Percentiles rank a stretch among this genome's conserved stretches.
phyloP scores from a whole-genome alignment of 2,888 invertebrate genomes.

The Caradrina kadenii region DNA sequence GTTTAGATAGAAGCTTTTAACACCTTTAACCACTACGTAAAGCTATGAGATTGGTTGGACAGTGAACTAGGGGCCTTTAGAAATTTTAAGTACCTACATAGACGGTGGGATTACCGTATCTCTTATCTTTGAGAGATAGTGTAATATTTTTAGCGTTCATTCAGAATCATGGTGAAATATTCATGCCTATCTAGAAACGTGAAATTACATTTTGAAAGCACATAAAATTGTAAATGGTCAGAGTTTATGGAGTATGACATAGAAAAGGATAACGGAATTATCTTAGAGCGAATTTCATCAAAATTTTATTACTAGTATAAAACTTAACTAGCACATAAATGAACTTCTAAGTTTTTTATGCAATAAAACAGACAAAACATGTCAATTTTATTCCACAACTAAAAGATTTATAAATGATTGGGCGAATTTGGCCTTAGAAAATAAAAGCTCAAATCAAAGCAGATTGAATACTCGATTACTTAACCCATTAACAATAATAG shows the following conservation, averaged over 20 bases:
- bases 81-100: conserved; percentile 12
- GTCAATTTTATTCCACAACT: no score
- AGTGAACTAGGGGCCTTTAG: neutral
- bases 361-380: no score
- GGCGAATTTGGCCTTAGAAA: neutral
- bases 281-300: neutral
- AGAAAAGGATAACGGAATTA: neutral
- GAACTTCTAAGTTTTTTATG: no score
- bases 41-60: neutral
- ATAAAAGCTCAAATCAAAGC: conserved; percentile 2
- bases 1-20: neutral
- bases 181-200: neutral
- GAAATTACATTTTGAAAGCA: neutral
- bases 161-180: neutral
- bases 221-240: neutral
- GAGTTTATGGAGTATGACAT: neutral
- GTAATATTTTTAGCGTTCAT: neutral
- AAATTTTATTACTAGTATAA: no score
- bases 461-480: conserved; percentile 4
- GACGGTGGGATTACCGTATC: conserved; percentile 11
- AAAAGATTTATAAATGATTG: no score
- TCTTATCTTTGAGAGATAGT: conserved; percentile 36
- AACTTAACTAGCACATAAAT: no score
- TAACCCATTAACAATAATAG: conserved; percentile 15
- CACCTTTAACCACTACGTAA: neutral